Evolutionary conservation across 2,888 invertebrate genomes (phyloP).

Genomic region (Trachelus tabidus): DNA sequence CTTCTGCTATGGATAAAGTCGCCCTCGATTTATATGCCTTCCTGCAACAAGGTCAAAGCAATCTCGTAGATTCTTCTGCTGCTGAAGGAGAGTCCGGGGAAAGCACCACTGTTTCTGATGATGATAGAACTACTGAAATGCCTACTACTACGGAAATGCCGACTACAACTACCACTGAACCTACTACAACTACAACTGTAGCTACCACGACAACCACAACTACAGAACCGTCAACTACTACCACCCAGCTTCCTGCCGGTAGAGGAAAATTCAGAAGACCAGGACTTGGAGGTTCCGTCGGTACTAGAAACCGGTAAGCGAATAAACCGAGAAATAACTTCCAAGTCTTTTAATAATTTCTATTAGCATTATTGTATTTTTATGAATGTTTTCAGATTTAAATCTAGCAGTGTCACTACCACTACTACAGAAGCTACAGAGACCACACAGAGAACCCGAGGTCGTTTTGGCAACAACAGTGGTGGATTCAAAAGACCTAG

Average conservation of each 20-base stretch:
- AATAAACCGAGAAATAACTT: not conserved
- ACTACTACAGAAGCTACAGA: constrained; percentile 44
- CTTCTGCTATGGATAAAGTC: constrained; percentile 82
- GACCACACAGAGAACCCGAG: constrained; percentile 47
- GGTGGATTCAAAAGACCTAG: constrained; percentile 52
- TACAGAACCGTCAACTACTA: constrained; percentile 49
- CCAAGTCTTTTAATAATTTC: not conserved
- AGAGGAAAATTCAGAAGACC: constrained; percentile 53
- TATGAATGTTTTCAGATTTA: constrained; percentile 43
- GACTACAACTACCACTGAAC: constrained; percentile 56
- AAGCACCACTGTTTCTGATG: constrained; percentile 68
- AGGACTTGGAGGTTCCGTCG: constrained; percentile 34
- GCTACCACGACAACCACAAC: constrained; percentile 63
- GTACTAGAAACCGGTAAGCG: constrained; percentile 44
- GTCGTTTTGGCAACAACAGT: constrained; percentile 47
- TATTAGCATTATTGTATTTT: not conserved
- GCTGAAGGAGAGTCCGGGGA: constrained; percentile 63
- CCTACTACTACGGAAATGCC: constrained; percentile 67
- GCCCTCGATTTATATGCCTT: constrained; percentile 87
- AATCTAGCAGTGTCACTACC: constrained; percentile 45
- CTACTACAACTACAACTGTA: constrained; percentile 69
- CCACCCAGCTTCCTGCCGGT: constrained; percentile 52
- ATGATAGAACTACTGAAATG: constrained; percentile 59
- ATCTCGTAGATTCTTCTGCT: constrained; percentile 54
- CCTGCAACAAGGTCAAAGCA: constrained; percentile 72